Evolutionary conservation across 2,797 vertebrate species (phyloP), one percentile per base, ranked within the genome.

Genomic region (Microchirus variegatus): DNA sequence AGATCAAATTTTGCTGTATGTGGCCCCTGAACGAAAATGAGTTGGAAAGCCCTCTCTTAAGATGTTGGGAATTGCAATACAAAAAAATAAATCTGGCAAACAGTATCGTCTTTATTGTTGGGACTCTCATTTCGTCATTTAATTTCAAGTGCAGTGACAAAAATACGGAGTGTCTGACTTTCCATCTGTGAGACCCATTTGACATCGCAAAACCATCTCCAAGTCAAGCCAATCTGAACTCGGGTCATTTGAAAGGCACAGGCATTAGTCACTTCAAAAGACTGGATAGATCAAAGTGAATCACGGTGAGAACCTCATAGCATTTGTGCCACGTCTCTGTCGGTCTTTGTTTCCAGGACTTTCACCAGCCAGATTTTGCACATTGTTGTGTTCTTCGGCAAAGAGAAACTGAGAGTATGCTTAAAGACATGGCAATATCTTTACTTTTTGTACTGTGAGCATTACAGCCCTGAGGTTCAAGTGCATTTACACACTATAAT

Each of bases 241-340:
- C 19, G 52, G 54, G 36, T 50, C 50, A 22, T 47, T 59, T 62
- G 64, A 84, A 61, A 62, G 67, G 79, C 59, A 63, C 57, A 38
- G 74, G 46, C 83, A 81, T 77, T 77, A 76, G 78, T 75, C 78
- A 69, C 71, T 66, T 88, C 37, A 46, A 61, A 75, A 77, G 56
- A 56, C 42, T 48, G 61, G 71, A n/a, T n/a, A n/a, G n/a, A 65
- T 73, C 37, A 73, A 73, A 77, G 59, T 59, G 59, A 64, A 67
- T 48, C 59, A 56, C 51, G 22, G 69, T 53, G 50, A 37, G 57
- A 65, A 49, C 67, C 71, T 67, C 47, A 36, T 63, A 66, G 67
- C 49, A 26, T 73, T 70, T 65, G 18, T 52, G 22, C 43, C 22
- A 26, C 43, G 18, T 47, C 46, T 57, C 22, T 2, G 46, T 51